A percentile compares a stretch with the other conserved stretches of the same genome.
Evolutionary conservation across 2,797 vertebrate genomes (phyloP).

Genomic region (Sebastes steindachneri): DNA sequence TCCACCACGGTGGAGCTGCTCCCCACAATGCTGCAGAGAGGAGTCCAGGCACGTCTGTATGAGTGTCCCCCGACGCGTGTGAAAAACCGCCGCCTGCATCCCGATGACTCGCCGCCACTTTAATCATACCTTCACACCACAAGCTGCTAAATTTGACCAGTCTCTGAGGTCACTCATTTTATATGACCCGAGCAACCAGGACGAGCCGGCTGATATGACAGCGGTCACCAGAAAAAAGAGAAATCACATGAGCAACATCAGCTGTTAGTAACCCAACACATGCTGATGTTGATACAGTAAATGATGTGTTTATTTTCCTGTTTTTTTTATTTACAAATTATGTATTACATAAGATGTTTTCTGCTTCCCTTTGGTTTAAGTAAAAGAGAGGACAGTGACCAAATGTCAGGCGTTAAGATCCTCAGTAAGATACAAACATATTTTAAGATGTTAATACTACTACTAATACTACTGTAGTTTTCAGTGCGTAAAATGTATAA

Average conservation of each 20-base stretch:
- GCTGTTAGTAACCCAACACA: neutral
- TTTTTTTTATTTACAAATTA: neutral
- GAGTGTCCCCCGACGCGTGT: conserved; percentile 46
- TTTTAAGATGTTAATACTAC: neutral
- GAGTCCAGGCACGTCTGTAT: conserved; percentile 54
- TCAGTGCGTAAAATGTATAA: neutral
- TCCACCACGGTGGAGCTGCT: conserved; percentile 59
- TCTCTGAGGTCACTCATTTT: conserved; percentile 45
- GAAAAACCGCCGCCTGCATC: conserved; percentile 58
- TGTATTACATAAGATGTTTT: neutral
- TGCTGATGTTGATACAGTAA: conserved; percentile 6
- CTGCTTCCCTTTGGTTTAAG: neutral
- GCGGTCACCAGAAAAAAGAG: neutral
- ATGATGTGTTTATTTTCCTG: neutral
- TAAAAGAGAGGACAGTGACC: neutral
- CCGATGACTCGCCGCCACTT: conserved; percentile 57
- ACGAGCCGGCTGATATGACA: neutral
- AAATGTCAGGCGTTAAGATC: neutral
- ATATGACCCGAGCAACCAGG: conserved; percentile 20
- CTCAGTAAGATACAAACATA: neutral
- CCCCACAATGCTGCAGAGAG: conserved; percentile 53
- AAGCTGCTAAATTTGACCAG: conserved; percentile 39
- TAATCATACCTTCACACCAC: conserved; percentile 55
- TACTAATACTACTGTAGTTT: neutral
- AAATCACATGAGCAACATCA: neutral